phyloP scores from a whole-genome alignment of 2,888 invertebrate species.

The Hymenopus coronatus region DNA sequence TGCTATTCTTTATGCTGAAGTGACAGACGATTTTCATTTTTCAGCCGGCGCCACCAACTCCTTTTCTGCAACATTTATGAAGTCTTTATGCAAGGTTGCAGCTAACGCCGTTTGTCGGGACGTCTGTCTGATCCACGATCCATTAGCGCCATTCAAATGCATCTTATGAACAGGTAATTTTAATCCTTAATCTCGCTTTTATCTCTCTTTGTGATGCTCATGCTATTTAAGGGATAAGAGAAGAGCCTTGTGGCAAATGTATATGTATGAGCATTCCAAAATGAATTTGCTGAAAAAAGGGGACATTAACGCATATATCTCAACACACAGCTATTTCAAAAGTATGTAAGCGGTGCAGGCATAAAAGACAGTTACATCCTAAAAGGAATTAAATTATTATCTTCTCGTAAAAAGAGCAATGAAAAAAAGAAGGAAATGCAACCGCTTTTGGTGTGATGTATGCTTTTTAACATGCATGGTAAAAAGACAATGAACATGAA shows the following conservation, averaged over 20 bases:
- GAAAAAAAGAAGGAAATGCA: neutral
- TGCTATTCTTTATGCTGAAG: no score
- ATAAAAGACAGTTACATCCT: neutral
- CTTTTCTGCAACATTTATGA: neutral
- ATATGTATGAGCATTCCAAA: neutral
- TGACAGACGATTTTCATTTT: no score
- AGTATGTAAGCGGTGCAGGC: no score
- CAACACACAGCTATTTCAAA: neutral
- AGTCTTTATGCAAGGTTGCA: neutral
- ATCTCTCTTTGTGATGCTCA: neutral
- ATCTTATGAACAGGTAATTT: neutral
- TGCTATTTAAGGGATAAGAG: neutral
- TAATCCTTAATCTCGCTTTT: neutral
- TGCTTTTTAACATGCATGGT: neutral
- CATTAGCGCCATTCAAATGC: neutral
- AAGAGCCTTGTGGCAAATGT: neutral
- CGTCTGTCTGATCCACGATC: neutral
- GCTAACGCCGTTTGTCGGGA: neutral
- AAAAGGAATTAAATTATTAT: neutral
- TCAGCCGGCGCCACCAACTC: neutral
- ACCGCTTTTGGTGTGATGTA: neutral
- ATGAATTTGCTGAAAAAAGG: neutral
- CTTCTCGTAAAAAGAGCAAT: neutral
- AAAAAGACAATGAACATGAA: neutral
- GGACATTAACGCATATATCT: neutral